Evolutionary conservation across 2,888 invertebrate species (phyloP), one percentile per base, ranked within the genome.

Genomic region (Harpalus rubripes): DNA sequence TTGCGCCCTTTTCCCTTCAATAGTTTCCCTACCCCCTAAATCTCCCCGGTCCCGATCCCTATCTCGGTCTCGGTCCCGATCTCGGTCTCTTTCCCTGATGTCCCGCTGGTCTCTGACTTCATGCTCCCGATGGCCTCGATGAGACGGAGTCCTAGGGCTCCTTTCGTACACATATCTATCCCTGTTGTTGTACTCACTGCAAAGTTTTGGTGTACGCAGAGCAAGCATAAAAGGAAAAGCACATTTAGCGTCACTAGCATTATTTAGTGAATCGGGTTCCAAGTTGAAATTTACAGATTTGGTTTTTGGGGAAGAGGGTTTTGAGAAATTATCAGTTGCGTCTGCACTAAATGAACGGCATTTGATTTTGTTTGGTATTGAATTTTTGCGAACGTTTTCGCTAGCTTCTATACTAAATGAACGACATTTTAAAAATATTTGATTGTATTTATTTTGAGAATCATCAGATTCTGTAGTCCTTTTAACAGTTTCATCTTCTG

Each of bases 111-210:
- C 89, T 84, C 89, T 85, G 59, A 88, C 86, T 18, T 89, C 90
- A 86, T 88, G 88, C 81, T 89, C 89, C 65, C 85, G 85, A 59
- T 87, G 85, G 6, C 80, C 86, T 63, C 86, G 79, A 85, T 86
- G 84, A 41, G 81, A 56, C 59, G 86, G 61, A 59, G 86, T 74
- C 86, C 87, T 41, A 7, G 86, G 68, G 32, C 65, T 81, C 18
- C 82, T 79, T 41, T 86, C 86, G 72, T 39, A 86, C 26, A 74
- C 86, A 85, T 86, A 86, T 39, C 88, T 86, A 26, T 89, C 88
- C 12, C 89, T 87, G 65, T 89, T 86, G 86, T 93, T 92, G 87
- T 94, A 94, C 87, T 95, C 95, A 90, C 94, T 94, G 89, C 93
- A 93, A 89, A 15, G 59, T 10, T 72, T 39, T 6, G 72, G 4